phyloP scores from a whole-genome alignment of 2,888 invertebrate genomes.

The Callinectes sapidus region DNA sequence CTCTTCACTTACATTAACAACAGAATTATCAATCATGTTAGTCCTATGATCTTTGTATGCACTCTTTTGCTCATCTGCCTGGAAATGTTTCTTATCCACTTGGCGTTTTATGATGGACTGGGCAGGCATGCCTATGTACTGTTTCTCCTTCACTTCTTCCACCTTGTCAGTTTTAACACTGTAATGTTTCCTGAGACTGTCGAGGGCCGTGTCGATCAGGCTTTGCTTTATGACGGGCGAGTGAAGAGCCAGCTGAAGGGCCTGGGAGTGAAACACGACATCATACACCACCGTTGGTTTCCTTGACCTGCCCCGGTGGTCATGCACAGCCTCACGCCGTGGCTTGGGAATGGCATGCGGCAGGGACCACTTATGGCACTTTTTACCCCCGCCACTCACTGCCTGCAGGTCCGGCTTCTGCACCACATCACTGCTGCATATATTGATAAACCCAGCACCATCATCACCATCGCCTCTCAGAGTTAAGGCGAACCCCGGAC shows the following conservation, averaged over 20 bases:
- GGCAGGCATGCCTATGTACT: slow-evolving; percentile 39
- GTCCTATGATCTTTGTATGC: slow-evolving; percentile 21
- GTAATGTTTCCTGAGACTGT: slow-evolving; percentile 44
- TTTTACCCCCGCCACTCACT: not conserved
- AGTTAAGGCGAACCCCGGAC: slow-evolving; percentile 49
- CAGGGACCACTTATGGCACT: slow-evolving; percentile 48
- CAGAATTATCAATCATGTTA: not conserved
- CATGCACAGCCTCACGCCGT: slow-evolving; percentile 23
- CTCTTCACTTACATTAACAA: not conserved
- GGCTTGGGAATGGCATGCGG: slow-evolving; percentile 54
- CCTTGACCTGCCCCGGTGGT: not conserved
- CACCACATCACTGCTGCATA: slow-evolving; percentile 53
- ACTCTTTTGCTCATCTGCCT: not conserved
- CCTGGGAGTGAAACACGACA: slow-evolving; percentile 57
- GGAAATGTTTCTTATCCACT: slow-evolving; percentile 14
- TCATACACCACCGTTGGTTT: slow-evolving; percentile 43
- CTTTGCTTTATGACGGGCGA: slow-evolving; percentile 28
- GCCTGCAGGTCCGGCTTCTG: slow-evolving; percentile 41
- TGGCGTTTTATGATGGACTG: slow-evolving; percentile 44
- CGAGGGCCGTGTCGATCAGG: slow-evolving; percentile 50
- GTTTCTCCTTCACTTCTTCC: not conserved
- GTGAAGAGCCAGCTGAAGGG: slow-evolving; percentile 39
- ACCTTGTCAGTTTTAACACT: not conserved
- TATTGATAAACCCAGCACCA: slow-evolving; percentile 38
- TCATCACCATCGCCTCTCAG: slow-evolving; percentile 31